Conservation (phyloP, 2,797 vertebrate species). For the Phoeniculus purpureus region DNA sequence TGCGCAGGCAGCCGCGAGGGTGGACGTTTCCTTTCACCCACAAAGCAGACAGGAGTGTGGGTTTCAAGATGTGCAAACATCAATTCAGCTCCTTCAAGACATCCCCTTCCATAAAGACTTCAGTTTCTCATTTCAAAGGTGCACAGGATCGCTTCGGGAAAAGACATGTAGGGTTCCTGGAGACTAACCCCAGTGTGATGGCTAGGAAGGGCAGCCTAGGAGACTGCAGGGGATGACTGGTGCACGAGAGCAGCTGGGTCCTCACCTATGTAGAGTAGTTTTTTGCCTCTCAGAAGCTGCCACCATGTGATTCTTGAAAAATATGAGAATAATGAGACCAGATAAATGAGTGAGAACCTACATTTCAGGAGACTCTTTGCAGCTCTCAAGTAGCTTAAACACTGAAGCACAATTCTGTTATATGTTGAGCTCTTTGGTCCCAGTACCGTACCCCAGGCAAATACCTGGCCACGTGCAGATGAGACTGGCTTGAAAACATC, state of each 20-base stretch:
- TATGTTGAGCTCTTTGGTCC: not conserved
- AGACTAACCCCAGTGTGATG: not conserved
- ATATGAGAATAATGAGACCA: not conserved
- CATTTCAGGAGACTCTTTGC: not conserved
- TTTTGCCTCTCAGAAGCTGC: not conserved
- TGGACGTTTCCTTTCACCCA: not conserved
- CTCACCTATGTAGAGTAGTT: not conserved
- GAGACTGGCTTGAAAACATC: not conserved
- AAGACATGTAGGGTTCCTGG: rapidly evolving
- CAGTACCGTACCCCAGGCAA: not conserved
- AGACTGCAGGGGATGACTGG: rapidly evolving
- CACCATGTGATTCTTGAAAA: not conserved
- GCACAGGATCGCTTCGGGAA: not conserved
- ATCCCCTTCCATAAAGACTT: too few relatives aligned
- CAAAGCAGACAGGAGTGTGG: not conserved
- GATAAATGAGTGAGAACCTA: not conserved
- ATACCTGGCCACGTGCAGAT: not conserved
- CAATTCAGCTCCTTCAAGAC: too few relatives aligned
- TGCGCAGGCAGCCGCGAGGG: not conserved
- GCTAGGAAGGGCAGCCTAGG: not conserved
- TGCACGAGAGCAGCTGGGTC: not conserved
- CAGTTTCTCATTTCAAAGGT: too few relatives aligned
- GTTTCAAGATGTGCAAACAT: not conserved
- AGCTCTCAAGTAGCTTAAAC: not conserved
- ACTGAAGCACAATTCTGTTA: not conserved